Percentiles rank a stretch among this genome's conserved stretches.
Conservation (phyloP, 2,888 invertebrate genomes). For the Netelia fuscicornis region DNA sequence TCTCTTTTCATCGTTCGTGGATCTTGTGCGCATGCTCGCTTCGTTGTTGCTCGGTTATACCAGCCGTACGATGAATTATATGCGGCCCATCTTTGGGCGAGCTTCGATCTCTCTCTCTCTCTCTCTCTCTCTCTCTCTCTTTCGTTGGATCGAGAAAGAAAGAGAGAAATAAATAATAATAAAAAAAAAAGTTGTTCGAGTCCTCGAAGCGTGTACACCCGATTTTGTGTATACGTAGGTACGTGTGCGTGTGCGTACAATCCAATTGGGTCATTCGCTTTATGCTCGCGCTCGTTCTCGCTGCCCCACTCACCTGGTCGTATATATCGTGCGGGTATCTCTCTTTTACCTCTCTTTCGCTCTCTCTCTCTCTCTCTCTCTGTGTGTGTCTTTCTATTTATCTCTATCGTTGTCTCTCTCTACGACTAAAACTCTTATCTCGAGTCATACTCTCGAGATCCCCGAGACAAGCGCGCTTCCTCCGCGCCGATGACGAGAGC, state of each 20-base stretch:
- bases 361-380: slow-evolving; percentile 24
- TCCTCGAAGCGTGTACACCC: slow-evolving; percentile 45
- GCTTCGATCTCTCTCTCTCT: slow-evolving; percentile 1
- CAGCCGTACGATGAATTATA: slow-evolving; percentile 37
- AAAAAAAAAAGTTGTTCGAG: slow-evolving; percentile 35
- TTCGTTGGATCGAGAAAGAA: slow-evolving; percentile 14
- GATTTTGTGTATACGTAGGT: slow-evolving; percentile 1
- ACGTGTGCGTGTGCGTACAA: slow-evolving; percentile 42
- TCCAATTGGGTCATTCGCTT: slow-evolving; percentile 65
- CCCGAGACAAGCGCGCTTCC: slow-evolving; percentile 56
- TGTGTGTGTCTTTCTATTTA: slow-evolving; percentile 1
- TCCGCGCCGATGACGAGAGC: slow-evolving; percentile 4
- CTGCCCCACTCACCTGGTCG: slow-evolving; percentile 18
- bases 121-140: slow-evolving; percentile 7
- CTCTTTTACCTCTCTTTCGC: not conserved
- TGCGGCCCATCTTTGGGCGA: slow-evolving; percentile 12
- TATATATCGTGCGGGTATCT: slow-evolving; percentile 17
- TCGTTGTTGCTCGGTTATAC: not conserved
- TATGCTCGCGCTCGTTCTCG: slow-evolving; percentile 44
- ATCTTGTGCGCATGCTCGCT: not conserved
- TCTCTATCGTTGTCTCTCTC: slow-evolving; percentile 10
- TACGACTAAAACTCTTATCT: slow-evolving; percentile 20
- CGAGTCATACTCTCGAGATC: slow-evolving; percentile 68
- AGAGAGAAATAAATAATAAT: slow-evolving; percentile 5
- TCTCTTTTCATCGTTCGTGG: not conserved